phyloP scores from a whole-genome alignment of 2,797 vertebrate genomes.

The Pampus argenteus region DNA sequence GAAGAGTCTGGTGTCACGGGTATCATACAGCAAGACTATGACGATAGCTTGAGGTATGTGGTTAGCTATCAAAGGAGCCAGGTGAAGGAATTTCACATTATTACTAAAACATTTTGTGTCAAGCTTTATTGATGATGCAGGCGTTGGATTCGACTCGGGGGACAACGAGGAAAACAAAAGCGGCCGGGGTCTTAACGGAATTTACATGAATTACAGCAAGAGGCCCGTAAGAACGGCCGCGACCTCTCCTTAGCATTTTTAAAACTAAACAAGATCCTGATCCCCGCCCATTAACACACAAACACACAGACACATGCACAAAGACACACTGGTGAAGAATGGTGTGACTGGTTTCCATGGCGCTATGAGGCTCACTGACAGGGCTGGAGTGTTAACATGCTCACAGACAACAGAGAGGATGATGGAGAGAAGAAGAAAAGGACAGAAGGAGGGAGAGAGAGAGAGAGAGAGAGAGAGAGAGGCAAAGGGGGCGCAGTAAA shows the following conservation, averaged over 20 bases:
- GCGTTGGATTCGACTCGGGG: constrained; percentile 41
- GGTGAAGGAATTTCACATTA: constrained; percentile 41
- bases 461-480: constrained; percentile 65
- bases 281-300: constrained; percentile 63
- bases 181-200: constrained; percentile 67
- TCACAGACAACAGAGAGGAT: constrained; percentile 76
- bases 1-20: constrained; percentile 24
- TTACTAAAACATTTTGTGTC: constrained; percentile 14
- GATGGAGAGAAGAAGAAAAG: constrained; percentile 72
- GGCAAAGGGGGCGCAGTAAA: constrained; percentile 62
- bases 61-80: constrained; percentile 28
- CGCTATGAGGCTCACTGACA: constrained; percentile 74
- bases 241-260: constrained; percentile 75
- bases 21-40: constrained; percentile 40
- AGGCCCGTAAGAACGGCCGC: constrained; percentile 63
- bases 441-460: constrained; percentile 64
- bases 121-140: constrained; percentile 29
- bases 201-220: constrained; percentile 85
- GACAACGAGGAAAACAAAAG: constrained; percentile 69
- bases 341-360: constrained; percentile 83
- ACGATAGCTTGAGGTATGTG: constrained; percentile 16
- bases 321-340: constrained; percentile 62
- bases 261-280: constrained; percentile 71
- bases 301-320: constrained; percentile 43
- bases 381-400: constrained; percentile 79